Conservation (phyloP, 2,888 invertebrate genomes). For the Thyatira batis region DNA sequence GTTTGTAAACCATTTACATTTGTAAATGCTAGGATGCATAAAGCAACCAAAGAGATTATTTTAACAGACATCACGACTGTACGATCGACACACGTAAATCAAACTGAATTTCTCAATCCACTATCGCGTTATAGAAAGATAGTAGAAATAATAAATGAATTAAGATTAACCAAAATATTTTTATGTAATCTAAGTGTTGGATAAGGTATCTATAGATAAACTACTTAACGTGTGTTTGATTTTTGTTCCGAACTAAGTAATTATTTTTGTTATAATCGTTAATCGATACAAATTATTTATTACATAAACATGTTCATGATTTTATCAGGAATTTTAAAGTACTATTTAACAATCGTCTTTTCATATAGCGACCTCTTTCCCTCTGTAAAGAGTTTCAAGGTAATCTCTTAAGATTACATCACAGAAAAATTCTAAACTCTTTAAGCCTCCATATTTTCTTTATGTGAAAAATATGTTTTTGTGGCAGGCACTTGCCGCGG, state of each 20-base stretch:
- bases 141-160: slow-evolving; percentile 12
- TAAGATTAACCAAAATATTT: slow-evolving; percentile 3
- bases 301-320: not conserved
- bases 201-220: not conserved
- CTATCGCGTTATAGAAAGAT: slow-evolving; percentile 10
- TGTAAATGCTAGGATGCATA: slow-evolving; percentile 23
- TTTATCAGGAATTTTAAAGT: slow-evolving; percentile 26
- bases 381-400: slow-evolving; percentile 66
- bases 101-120: slow-evolving; percentile 20
- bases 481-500: slow-evolving; percentile 36
- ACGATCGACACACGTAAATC: slow-evolving; percentile 6
- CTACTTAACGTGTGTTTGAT: not conserved
- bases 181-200: not conserved
- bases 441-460: slow-evolving; percentile 70
- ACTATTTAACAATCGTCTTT: slow-evolving; percentile 57
- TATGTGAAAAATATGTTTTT: slow-evolving; percentile 67
- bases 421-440: slow-evolving; percentile 63
- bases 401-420: slow-evolving; percentile 74
- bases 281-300: not conserved
- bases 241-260: not conserved
- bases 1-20: slow-evolving; percentile 35
- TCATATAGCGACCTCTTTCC: slow-evolving; percentile 40
- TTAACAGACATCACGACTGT: slow-evolving; percentile 35
- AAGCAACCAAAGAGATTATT: slow-evolving; percentile 14
- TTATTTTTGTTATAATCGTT: not conserved